A percentile compares a stretch with the other conserved stretches of the same genome.
These are phyloP conservation scores for Syncerus caffer DNA, from an alignment of 2,797 vertebrate species.

Conservation along the genomic window DNA sequence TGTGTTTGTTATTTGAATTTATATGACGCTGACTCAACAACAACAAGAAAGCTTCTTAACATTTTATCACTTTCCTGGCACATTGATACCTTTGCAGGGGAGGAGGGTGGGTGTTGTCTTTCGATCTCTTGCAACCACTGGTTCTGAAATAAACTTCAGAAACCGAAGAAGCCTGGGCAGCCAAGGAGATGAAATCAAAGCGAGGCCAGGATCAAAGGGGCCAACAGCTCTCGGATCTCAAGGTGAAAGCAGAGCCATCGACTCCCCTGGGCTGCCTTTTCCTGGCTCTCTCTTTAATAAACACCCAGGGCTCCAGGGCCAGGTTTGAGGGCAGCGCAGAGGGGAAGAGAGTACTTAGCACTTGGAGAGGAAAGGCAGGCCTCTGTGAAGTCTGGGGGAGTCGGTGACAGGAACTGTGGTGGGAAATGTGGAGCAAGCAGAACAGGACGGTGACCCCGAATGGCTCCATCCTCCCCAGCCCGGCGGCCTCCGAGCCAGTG, in stretches of 20 bases:
- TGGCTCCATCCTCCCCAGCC: not conserved
- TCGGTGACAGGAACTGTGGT: not conserved
- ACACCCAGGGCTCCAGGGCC: slow-evolving; percentile 19
- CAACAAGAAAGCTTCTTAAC: not conserved
- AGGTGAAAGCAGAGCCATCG: slow-evolving; percentile 71
- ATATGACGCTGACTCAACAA: not conserved
- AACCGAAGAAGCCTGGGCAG: not conserved
- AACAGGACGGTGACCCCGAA: rapidly evolving
- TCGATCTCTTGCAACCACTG: not conserved
- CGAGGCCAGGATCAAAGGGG: slow-evolving; percentile 79
- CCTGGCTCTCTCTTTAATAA: slow-evolving; percentile 57
- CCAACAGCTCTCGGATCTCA: slow-evolving; percentile 57
- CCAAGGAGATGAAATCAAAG: slow-evolving; percentile 48
- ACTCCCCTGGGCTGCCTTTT: slow-evolving; percentile 58
- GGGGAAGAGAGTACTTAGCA: slow-evolving; percentile 70
- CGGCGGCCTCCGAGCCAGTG: not conserved
- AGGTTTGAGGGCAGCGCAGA: not conserved
- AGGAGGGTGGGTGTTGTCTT: not conserved
- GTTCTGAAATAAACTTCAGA: slow-evolving; percentile 53
- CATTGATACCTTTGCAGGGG: not conserved
- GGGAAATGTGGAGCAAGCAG: not conserved
- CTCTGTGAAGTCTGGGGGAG: slow-evolving; percentile 28
- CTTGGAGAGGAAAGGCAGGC: slow-evolving; percentile 45
- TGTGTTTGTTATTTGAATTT: not conserved
- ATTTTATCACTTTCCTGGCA: not conserved